A percentile compares a stretch with the other conserved stretches of the same genome.
Conservation (phyloP, 2,888 invertebrate species). For the Aporophyla lueneburgensis region DNA sequence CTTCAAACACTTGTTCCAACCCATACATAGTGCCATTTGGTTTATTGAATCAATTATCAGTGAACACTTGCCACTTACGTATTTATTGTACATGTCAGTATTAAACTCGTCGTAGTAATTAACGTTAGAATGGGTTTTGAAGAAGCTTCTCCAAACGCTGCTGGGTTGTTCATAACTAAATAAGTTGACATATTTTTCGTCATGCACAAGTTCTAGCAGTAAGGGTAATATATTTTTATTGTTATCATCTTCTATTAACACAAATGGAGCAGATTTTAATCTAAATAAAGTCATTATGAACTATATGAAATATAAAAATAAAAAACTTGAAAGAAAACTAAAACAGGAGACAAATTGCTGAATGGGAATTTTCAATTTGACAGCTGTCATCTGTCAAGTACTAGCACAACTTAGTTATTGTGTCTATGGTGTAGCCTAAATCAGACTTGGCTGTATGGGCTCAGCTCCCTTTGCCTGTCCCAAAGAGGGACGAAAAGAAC, state of each 20-base stretch:
- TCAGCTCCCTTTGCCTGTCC: too few species aligned
- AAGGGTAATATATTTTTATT: constrained; percentile 82
- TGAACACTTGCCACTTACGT: constrained; percentile 72
- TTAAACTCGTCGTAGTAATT: constrained; percentile 75
- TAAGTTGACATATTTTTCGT: constrained; percentile 74
- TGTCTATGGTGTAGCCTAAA: too few species aligned
- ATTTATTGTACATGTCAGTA: constrained; percentile 66
- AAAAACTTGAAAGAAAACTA: neutral
- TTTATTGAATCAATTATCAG: constrained; percentile 85
- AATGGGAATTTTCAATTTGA: neutral
- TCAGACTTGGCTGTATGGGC: too few species aligned
- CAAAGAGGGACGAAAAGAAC: too few species aligned
- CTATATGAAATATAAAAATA: neutral
- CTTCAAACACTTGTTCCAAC: constrained; percentile 82
- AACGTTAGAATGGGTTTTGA: constrained; percentile 71
- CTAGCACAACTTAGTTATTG: neutral
- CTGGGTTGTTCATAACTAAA: constrained; percentile 83
- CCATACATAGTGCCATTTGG: constrained; percentile 83
- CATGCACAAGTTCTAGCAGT: constrained; percentile 75
- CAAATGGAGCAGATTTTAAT: constrained; percentile 79
- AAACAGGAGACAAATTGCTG: neutral
- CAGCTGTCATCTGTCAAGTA: neutral
- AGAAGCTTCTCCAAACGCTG: constrained; percentile 78
- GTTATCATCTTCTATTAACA: constrained; percentile 83
- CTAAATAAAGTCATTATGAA: constrained; percentile 80